Percentiles rank a stretch among this genome's conserved stretches.
phyloP scores from a whole-genome alignment of 1,140 invertebrate species.

The Heliconius nattereri region DNA sequence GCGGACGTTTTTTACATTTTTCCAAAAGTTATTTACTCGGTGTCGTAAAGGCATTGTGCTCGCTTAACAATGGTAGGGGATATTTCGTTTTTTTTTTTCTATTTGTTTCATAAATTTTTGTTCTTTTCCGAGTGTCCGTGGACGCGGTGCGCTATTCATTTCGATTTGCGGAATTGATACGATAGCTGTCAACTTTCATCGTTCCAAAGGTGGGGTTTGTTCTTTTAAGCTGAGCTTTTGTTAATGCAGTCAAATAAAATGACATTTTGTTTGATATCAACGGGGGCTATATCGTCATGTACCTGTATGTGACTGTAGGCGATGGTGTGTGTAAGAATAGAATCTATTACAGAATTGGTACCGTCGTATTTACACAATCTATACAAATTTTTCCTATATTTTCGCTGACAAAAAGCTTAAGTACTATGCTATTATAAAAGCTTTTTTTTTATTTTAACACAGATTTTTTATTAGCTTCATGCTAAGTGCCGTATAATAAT shows the following conservation, averaged over 20 bases:
- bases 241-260: conserved; percentile 3
- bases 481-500: too few species aligned
- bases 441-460: too few species aligned
- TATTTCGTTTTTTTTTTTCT: conserved; percentile 61
- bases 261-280: background rate
- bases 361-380: too few species aligned
- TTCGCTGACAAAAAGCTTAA: too few species aligned
- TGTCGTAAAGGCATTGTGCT: conserved; percentile 78
- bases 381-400: too few species aligned
- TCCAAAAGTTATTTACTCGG: conserved; percentile 75
- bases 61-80: conserved; percentile 66
- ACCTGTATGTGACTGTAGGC: background rate
- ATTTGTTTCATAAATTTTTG: conserved; percentile 58
- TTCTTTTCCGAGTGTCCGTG: conserved; percentile 56
- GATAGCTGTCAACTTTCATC: conserved; percentile 49
- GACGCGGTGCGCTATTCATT: conserved; percentile 55
- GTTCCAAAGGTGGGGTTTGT: conserved; percentile 40
- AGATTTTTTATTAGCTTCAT: too few species aligned
- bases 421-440: too few species aligned
- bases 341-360: too few species aligned
- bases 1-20: conserved; percentile 72
- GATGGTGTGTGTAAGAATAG: background rate
- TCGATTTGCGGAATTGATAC: conserved; percentile 60
- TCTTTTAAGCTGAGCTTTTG: conserved; percentile 34
- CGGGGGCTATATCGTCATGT: background rate